phyloP scores from a whole-genome alignment of 2,888 invertebrate species.

The Drosophila ustulata region DNA sequence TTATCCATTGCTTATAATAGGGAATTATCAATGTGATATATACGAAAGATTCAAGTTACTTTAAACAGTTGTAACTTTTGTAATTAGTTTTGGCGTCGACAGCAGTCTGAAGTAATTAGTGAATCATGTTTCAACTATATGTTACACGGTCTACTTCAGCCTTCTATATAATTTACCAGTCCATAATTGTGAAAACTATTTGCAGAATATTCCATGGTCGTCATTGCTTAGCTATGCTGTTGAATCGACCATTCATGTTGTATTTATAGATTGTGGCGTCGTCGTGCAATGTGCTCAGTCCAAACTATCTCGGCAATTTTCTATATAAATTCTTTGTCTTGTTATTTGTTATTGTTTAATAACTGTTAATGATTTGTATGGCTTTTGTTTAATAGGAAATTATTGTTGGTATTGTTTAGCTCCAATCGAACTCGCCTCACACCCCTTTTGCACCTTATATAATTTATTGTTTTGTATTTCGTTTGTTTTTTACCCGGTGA shows the following conservation, averaged over 20 bases:
- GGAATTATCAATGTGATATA: not conserved
- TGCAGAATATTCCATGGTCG: constrained; percentile 34
- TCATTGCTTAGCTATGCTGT: not conserved
- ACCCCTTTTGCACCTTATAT: not conserved
- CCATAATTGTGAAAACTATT: no score
- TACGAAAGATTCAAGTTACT: not conserved
- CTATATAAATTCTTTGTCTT: constrained; percentile 45
- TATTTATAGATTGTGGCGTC: constrained; percentile 68
- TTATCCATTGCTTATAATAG: not conserved
- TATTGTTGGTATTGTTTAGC: constrained; percentile 43
- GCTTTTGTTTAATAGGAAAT: constrained; percentile 59
- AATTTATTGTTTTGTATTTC: constrained; percentile 32
- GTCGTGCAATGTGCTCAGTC: constrained; percentile 20
- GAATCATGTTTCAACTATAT: no score
- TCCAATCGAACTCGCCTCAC: not conserved
- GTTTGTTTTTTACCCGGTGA: constrained; percentile 28
- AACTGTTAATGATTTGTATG: constrained; percentile 71
- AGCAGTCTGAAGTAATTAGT: not conserved
- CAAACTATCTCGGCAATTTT: constrained; percentile 55
- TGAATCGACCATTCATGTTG: constrained; percentile 21
- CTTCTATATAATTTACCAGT: no score
- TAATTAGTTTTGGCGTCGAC: not conserved
- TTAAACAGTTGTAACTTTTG: not conserved
- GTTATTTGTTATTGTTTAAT: constrained; percentile 68
- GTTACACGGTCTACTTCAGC: no score